Percentiles rank a stretch among this genome's conserved stretches.
These are phyloP conservation scores for Orthonychiurus folsomi DNA, from an alignment of 2,888 invertebrate species.

Conservation along the genomic window DNA sequence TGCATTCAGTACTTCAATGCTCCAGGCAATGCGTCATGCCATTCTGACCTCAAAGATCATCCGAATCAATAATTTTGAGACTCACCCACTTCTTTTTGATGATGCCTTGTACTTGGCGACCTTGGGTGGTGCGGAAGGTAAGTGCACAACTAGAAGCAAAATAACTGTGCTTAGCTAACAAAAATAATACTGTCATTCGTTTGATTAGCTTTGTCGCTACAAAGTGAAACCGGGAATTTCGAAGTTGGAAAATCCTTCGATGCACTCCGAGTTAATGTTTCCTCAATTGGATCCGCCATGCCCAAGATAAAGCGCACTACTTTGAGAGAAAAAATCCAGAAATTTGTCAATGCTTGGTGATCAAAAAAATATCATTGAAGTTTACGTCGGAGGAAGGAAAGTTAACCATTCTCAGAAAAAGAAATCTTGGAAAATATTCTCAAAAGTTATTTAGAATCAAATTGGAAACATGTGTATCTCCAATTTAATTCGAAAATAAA, in stretches of 20 bases:
- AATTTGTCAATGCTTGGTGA: constrained; percentile 69
- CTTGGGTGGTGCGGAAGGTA: constrained; percentile 72
- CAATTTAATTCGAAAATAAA: no score
- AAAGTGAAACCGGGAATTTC: constrained; percentile 69
- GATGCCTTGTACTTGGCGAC: constrained; percentile 82
- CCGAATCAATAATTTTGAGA: constrained; percentile 52
- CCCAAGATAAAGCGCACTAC: constrained; percentile 45
- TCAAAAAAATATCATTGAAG: constrained; percentile 67
- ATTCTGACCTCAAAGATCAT: constrained; percentile 65
- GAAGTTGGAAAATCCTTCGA: constrained; percentile 75
- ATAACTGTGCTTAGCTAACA: not conserved
- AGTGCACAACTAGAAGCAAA: no score
- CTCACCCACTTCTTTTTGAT: constrained; percentile 50
- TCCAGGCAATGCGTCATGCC: constrained; percentile 64
- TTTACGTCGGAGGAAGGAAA: constrained; percentile 62
- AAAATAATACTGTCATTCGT: not conserved
- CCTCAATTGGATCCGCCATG: constrained; percentile 43
- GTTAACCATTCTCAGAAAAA: no score
- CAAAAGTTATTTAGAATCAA: no score
- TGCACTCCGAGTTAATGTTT: constrained; percentile 65
- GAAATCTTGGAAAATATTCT: no score
- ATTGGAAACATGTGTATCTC: no score
- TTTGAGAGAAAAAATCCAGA: constrained; percentile 57
- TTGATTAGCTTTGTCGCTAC: constrained; percentile 61
- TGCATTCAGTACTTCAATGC: constrained; percentile 65